Conservation (phyloP, 2,888 invertebrate species). For the Drosophila gaucha region DNA sequence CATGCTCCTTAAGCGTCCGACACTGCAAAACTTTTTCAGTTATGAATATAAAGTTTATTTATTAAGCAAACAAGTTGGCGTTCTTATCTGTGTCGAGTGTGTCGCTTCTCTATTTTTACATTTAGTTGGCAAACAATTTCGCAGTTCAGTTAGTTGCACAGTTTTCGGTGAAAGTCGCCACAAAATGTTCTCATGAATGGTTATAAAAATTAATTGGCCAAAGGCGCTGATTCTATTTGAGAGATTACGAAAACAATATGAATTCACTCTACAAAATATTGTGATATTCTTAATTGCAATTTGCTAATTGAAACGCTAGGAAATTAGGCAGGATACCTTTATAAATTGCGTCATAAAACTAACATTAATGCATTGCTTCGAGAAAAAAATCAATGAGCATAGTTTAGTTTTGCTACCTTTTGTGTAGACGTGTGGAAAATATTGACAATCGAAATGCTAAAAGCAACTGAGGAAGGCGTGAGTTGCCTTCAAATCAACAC, state of each 20-base stretch:
- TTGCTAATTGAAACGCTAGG: neutral
- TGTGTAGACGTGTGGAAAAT: conserved; percentile 77
- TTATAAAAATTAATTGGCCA: conserved; percentile 49
- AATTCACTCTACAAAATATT: neutral
- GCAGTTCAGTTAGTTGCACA: conserved; percentile 51
- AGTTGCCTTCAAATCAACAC: conserved; percentile 70
- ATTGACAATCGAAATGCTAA: conserved; percentile 56
- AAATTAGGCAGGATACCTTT: conserved; percentile 3
- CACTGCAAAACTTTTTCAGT: conserved; percentile 72
- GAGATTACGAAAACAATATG: conserved; percentile 17
- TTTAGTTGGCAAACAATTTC: conserved; percentile 64
- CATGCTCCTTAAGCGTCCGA: conserved; percentile 31
- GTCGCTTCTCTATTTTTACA: conserved; percentile 31
- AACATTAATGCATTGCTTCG: conserved; percentile 12
- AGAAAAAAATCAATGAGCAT: conserved; percentile 49
- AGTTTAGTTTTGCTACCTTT: conserved; percentile 56
- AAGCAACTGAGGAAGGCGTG: conserved; percentile 58
- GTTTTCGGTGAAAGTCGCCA: neutral
- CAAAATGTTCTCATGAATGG: conserved; percentile 32
- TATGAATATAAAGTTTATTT: conserved; percentile 79
- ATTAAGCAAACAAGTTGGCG: conserved; percentile 79
- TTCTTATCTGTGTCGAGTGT: conserved; percentile 67
- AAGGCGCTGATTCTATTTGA: conserved; percentile 8
- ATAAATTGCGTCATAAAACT: conserved; percentile 6
- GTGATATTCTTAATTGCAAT: neutral